These are phyloP conservation scores for Papio anubis DNA, from an alignment of 2,113 vertebrate genomes.

Conservation along the genomic window DNA sequence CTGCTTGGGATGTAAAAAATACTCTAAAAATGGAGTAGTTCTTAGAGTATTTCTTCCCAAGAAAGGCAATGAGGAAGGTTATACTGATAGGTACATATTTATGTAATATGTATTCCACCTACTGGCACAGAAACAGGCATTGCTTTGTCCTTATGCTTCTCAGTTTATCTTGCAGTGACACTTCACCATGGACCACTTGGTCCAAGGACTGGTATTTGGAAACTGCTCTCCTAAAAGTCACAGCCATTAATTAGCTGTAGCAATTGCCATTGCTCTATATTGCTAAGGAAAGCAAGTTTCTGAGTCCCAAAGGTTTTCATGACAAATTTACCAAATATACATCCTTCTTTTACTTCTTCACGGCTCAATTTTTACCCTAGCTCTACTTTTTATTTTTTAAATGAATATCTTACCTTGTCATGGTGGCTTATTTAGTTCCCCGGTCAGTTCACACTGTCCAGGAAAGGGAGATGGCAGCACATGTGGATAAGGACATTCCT, in stretches of 20 bases:
- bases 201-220: slow-evolving; percentile 23
- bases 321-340: neutral
- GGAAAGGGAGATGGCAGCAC: neutral
- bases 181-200: neutral
- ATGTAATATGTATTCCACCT: too few relatives aligned
- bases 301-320: neutral
- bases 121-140: neutral
- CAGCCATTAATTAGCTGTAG: slow-evolving; percentile 14
- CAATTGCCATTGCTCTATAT: neutral
- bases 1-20: neutral
- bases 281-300: slow-evolving; percentile 43
- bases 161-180: neutral
- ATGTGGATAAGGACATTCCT: neutral
- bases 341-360: slow-evolving; percentile 27
- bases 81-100: neutral
- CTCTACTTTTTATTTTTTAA: neutral
- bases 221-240: slow-evolving; percentile 36
- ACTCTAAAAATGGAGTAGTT: neutral
- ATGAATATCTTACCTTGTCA: neutral
- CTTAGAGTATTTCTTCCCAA: neutral
- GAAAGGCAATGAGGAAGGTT: neutral
- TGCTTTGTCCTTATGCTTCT: neutral
- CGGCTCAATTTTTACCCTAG: neutral
- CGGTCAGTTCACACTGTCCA: neutral
- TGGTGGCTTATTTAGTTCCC: neutral